These are phyloP conservation scores for Eledone cirrhosa DNA, from an alignment of 2,888 invertebrate species.

Conservation along the genomic window DNA sequence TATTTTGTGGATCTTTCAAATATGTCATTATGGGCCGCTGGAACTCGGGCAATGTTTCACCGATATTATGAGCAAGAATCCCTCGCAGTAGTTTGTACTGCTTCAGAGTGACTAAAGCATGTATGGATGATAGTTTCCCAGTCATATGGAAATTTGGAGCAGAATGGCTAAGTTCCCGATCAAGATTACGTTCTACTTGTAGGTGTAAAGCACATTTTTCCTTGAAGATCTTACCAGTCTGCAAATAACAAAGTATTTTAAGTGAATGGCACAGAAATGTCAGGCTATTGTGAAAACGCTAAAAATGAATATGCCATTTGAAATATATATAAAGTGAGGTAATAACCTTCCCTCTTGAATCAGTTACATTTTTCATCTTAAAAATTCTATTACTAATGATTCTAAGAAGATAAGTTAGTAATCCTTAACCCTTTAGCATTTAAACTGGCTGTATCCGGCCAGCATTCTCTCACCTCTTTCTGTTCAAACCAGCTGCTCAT, in stretches of 20 bases:
- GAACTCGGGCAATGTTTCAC: constrained; percentile 77
- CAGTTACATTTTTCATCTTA: no score
- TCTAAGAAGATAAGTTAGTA: no score
- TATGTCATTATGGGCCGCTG: constrained; percentile 60
- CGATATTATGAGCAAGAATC: constrained; percentile 87
- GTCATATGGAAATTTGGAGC: constrained; percentile 85
- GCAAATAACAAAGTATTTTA: background rate
- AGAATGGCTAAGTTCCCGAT: constrained; percentile 70
- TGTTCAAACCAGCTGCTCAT: no score
- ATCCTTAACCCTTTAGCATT: no score
- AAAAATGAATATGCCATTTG: no score
- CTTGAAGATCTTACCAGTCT: constrained; percentile 70
- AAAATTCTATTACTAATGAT: no score
- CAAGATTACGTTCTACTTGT: constrained; percentile 84
- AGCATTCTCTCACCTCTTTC: no score
- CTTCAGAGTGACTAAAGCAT: constrained; percentile 81
- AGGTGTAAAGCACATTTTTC: constrained; percentile 79
- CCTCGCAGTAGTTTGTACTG: constrained; percentile 90
- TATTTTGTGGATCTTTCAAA: constrained; percentile 68
- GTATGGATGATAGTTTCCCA: constrained; percentile 85
- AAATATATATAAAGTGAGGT: no score
- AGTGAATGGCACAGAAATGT: no score
- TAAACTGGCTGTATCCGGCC: no score
- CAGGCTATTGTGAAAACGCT: no score
- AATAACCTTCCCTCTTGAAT: no score